Evolutionary conservation across 2,797 vertebrate species (phyloP).

Genomic region (Acanthurus leucopareius): DNA sequence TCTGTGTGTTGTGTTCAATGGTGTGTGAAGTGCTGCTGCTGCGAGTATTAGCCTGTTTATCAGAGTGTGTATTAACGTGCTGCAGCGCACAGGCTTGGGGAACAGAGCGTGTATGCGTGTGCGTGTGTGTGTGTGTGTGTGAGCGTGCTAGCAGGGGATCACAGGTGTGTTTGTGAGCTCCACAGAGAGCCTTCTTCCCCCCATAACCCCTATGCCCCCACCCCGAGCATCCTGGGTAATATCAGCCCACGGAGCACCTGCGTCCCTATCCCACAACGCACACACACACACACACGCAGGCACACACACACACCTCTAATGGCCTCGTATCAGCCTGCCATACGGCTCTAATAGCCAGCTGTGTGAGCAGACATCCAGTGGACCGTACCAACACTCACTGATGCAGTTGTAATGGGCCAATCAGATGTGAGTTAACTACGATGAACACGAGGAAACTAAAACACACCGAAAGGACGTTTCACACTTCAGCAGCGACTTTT

Average conservation of each 20-base stretch:
- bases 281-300: constrained; percentile 46
- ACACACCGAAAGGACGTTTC: not conserved
- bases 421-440: constrained; percentile 58
- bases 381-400: constrained; percentile 65
- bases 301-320: constrained; percentile 68
- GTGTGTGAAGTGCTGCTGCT: constrained; percentile 68
- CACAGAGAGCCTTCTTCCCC: constrained; percentile 67
- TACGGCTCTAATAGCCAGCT: constrained; percentile 80
- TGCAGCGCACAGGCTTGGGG: constrained; percentile 34
- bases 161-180: constrained; percentile 80
- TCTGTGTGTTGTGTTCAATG: constrained; percentile 59
- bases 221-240: constrained; percentile 79
- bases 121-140: constrained; percentile 23
- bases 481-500: not conserved
- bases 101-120: not conserved
- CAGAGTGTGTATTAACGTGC: constrained; percentile 79
- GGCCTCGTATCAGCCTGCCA: constrained; percentile 67
- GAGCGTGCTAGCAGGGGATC: constrained; percentile 67
- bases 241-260: constrained; percentile 79
- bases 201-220: constrained; percentile 52
- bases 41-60: constrained; percentile 80
- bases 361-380: constrained; percentile 69
- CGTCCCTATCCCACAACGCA: constrained; percentile 60
- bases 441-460: constrained; percentile 21
- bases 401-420: constrained; percentile 60